Evolutionary conservation across 2,888 invertebrate species (phyloP), one percentile per base, ranked within the genome.

Genomic region (Lumbricus terrestris): DNA sequence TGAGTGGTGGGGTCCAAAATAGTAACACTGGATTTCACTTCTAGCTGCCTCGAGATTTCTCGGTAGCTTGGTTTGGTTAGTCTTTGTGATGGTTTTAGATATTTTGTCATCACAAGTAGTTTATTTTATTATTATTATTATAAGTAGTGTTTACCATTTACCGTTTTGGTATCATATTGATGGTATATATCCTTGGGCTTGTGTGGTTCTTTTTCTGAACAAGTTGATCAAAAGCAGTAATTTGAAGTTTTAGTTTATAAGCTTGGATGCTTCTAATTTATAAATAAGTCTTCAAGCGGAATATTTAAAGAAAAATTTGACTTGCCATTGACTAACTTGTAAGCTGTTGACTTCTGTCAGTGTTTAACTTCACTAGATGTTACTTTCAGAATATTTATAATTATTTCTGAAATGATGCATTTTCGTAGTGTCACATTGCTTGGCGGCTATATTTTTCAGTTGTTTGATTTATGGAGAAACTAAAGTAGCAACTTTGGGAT

Each of bases 81-180:
- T 88, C 88, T 88, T 88, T 88, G 42, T 88, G 88, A 88, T 42
- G 88, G 85, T 85, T 69, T 85, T 85, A 85, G 85, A 85, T 85
- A 85, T 85, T 85, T 85, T 85, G 85, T 85, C 85, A 85, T 85
- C 85, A 85, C 85, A 85, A 85, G 85, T 85, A 85, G 85, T 85
- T 85, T 37, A 85, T 85, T 85, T 85, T 37, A 85, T 85, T 37
- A 37, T 85, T 82, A 82, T 82, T 35, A 35, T 85, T 35, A 85
- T 85, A 85, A 85, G 85, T 85, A 85, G 85, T 85, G 85, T 85
- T 85, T 85, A 37, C 85, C 37, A 85, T 85, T 85, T 85, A 85
- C 85, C 34, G 35, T 85, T 83, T 85, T 85, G 85, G 85, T 85
- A 85, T 85, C n/a, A 33, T 85, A 37, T 85, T 85, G 85, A 85